phyloP scores from a whole-genome alignment of 2,113 vertebrate species.

The Pachycephala philippinensis region DNA sequence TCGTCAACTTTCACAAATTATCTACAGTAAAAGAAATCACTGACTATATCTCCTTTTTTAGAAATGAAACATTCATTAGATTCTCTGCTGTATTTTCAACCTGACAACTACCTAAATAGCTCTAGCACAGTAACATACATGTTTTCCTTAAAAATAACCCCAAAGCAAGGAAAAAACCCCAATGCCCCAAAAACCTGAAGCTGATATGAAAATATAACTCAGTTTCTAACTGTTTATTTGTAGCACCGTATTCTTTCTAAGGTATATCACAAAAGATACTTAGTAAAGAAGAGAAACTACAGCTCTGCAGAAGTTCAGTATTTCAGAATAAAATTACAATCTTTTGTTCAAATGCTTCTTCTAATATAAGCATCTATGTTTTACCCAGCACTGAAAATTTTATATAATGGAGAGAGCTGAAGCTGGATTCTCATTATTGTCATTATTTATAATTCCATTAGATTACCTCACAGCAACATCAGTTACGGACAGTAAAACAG shows the following conservation, averaged over 20 bases:
- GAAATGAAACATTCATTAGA: not conserved
- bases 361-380: not conserved
- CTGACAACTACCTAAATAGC: not conserved
- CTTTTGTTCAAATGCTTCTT: not conserved
- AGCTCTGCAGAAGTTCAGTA: not conserved
- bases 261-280: not conserved
- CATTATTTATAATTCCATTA: not conserved
- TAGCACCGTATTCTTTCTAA: not conserved
- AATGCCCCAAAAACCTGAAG: accelerated
- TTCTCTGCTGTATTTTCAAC: not conserved
- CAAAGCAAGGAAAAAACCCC: not conserved
- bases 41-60: not conserved
- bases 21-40: not conserved
- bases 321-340: not conserved
- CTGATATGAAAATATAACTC: not conserved
- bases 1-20: not conserved
- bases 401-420: not conserved
- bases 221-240: not conserved
- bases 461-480: not conserved
- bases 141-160: not conserved
- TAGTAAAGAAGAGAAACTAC: not conserved
- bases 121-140: not conserved
- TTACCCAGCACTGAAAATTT: not conserved
- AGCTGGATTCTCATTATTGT: not conserved
- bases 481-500: not conserved